Evolutionary conservation across 2,797 vertebrate genomes (phyloP), one percentile per base, ranked within the genome.

Genomic region (Tachyglossus aculeatus): DNA sequence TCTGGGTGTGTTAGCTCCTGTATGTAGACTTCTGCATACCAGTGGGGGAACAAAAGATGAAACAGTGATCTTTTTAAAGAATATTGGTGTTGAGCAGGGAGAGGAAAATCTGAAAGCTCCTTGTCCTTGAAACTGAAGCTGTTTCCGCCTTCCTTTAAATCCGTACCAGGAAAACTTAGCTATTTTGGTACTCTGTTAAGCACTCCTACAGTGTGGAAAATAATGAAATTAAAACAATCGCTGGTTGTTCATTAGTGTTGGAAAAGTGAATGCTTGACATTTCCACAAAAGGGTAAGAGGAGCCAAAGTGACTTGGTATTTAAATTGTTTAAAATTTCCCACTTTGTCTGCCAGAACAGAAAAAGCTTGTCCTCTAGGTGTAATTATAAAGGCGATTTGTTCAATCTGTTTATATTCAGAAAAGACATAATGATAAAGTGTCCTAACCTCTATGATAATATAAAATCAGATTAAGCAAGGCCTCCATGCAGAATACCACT

Each of bases 161-260:
- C 81, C 75, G 59, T 86, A 82, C 77, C 83, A 83, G 65, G 61
- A 74, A 55, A 54, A 78, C 41, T 14, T 54, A 60, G 62, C 40
- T 82, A 72, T 27, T 82, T 85, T n/a, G 71, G 38, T 76, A 57
- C 58, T 61, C 40, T 79, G 44, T 68, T 68, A 72, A 81, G 77
- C 51, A 44, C 45, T 80, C 71, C 80, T 41, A 69, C 64, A 69
- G 78, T 51, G 6, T 22, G 68, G 72, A 84, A 88, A 90, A 80
- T 81, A 21, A 80, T 74, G 64, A 80, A 66, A 81, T 74, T 75
- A 81, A 81, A 82, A 88, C 85, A 88, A 85, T 86, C 67, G 80
- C 61, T 77, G 52, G 9, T 77, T 86, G 65, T 90, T 83, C 70
- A 83, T 90, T 87, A 88, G 72, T 47, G 59, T 65, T 77, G 63